phyloP scores from a whole-genome alignment of 2,113 vertebrate genomes.

The Procavia capensis region DNA sequence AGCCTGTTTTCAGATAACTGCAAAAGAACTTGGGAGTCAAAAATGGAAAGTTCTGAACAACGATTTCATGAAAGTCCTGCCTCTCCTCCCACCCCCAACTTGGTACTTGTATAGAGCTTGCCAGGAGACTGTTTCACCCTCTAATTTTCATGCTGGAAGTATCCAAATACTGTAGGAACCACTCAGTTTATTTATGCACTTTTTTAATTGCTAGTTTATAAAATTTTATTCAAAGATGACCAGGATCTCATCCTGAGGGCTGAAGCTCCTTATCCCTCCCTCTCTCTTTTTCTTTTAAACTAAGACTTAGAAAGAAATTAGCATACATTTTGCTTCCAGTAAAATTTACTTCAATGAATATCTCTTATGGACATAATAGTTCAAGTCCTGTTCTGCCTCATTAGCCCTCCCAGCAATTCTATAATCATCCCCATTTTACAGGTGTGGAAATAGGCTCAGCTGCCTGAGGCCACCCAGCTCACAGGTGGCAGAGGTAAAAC shows the following conservation, averaged over 20 bases:
- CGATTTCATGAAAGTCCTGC: neutral
- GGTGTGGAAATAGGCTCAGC: neutral
- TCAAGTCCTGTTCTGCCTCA: neutral
- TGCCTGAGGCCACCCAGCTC: neutral
- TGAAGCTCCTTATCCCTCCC: neutral
- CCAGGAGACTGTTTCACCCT: neutral
- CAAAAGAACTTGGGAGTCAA: neutral
- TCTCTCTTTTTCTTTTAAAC: neutral
- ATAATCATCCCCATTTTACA: neutral
- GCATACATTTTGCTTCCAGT: neutral
- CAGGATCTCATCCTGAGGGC: neutral
- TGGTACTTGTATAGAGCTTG: neutral
- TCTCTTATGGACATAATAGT: neutral
- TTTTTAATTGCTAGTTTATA: neutral
- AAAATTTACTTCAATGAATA: neutral
- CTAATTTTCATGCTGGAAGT: constrained; percentile 40
- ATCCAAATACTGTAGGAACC: neutral
- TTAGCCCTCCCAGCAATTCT: neutral
- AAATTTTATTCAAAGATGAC: constrained; percentile 24
- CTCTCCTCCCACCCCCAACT: neutral
- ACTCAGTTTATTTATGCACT: neutral
- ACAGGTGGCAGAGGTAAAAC: neutral
- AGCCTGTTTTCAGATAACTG: neutral
- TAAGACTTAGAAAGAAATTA: neutral
- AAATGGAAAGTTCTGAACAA: neutral